A percentile compares a stretch with the other conserved stretches of the same genome.
phyloP scores from a whole-genome alignment of 2,888 invertebrate species.

The Dascillus cervinus region DNA sequence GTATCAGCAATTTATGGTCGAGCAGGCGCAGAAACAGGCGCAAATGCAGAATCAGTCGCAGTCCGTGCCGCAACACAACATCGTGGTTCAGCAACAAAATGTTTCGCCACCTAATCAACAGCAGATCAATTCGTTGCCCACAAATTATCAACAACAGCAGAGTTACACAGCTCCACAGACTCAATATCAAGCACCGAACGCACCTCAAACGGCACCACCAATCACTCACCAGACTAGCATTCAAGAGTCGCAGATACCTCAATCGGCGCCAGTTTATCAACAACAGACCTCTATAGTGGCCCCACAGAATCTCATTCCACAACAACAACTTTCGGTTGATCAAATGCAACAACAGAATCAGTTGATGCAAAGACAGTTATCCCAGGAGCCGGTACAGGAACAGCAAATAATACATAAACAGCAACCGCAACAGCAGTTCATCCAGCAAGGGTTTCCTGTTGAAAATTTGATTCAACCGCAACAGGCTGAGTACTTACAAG shows the following conservation, averaged over 20 bases:
- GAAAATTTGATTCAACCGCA: conserved; percentile 28
- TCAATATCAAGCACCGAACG: conserved; percentile 3
- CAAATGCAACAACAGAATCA: conserved; percentile 47
- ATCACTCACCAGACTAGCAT: conserved; percentile 1
- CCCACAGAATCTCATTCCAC: conserved; percentile 10
- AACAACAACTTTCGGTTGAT: conserved; percentile 22
- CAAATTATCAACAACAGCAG: conserved; percentile 20
- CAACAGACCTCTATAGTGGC: conserved; percentile 3
- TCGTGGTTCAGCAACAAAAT: conserved; percentile 17
- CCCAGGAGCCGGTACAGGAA: conserved; percentile 23
- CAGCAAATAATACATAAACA: conserved; percentile 32
- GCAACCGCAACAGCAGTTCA: conserved; percentile 35
- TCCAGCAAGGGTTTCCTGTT: conserved; percentile 14
- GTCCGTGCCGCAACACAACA: conserved; percentile 5
- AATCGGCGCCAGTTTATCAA: conserved; percentile 6
- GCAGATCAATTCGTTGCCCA: conserved; percentile 22
- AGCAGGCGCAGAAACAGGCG: conserved; percentile 42
- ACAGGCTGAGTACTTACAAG: conserved; percentile 28
- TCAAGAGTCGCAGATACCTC: conserved; percentile 7
- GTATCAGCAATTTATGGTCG: conserved; percentile 51
- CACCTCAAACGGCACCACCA: conserved; percentile 2
- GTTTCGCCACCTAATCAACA: conserved; percentile 19
- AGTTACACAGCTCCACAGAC: conserved; percentile 4
- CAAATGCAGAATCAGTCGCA: conserved; percentile 13
- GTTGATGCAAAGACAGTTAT: conserved; percentile 19